phyloP scores from a whole-genome alignment of 1,140 invertebrate genomes.

The Caenorhabditis inopinata region DNA sequence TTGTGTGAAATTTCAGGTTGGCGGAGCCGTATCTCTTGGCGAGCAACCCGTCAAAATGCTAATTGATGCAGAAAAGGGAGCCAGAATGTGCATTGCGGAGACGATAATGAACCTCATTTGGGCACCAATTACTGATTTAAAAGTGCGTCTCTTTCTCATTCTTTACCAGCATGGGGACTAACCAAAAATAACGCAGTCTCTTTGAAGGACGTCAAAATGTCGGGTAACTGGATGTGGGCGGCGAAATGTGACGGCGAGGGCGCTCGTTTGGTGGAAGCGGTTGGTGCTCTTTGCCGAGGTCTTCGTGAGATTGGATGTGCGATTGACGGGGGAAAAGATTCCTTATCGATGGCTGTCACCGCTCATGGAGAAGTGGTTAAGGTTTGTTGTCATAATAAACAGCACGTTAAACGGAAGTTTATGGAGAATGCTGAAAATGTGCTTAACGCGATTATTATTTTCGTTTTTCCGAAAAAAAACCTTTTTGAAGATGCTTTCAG shows the following conservation, averaged over 20 bases:
- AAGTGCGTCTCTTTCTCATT: conserved; percentile 67
- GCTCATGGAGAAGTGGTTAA: conserved; percentile 77
- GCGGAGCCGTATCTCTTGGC: conserved; percentile 88
- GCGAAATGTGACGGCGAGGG: conserved; percentile 90
- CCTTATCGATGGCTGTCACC: conserved; percentile 87
- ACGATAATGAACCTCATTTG: conserved; percentile 92
- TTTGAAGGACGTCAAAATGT: conserved; percentile 84
- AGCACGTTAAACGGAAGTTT: too few species aligned
- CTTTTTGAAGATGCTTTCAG: too few species aligned
- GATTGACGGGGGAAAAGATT: conserved; percentile 96
- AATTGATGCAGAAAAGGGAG: conserved; percentile 78
- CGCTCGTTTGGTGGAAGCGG: conserved; percentile 81
- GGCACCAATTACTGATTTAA: conserved; percentile 79
- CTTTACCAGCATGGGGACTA: neutral
- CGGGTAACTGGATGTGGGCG: conserved; percentile 99
- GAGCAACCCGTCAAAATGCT: conserved; percentile 93
- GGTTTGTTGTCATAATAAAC: neutral
- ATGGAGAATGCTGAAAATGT: too few species aligned
- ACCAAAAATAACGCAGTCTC: neutral
- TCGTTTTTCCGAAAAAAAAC: too few species aligned
- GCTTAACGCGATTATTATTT: too few species aligned
- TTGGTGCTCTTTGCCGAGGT: conserved; percentile 80
- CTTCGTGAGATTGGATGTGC: conserved; percentile 86
- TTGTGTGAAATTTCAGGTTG: conserved; percentile 73
- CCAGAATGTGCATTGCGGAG: conserved; percentile 88